These are phyloP conservation scores for Palythoa grandiflora DNA, from an alignment of 92 coral and sea anemone species.

Conservation along the genomic window DNA sequence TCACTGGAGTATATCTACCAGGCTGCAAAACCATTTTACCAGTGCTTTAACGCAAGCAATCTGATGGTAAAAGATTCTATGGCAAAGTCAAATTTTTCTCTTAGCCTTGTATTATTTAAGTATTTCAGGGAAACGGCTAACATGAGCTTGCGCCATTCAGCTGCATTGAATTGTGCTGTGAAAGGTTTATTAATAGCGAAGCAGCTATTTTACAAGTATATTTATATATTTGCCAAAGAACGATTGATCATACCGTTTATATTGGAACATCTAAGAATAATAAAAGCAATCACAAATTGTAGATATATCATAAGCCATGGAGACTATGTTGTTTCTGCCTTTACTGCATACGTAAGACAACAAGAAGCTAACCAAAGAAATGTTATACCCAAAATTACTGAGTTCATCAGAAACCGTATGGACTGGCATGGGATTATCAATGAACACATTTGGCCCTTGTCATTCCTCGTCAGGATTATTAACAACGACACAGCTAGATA, in stretches of 20 bases:
- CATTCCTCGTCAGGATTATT: slow-evolving; percentile 23
- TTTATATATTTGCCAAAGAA: not conserved
- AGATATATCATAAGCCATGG: slow-evolving; percentile 1
- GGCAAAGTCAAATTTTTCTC: too few relatives aligned
- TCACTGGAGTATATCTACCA: too few relatives aligned
- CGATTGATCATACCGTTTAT: not conserved
- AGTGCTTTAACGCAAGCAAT: too few relatives aligned
- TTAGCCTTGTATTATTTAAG: not conserved
- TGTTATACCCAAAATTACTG: not conserved
- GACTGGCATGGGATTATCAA: not conserved
- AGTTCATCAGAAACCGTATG: slow-evolving; percentile 31
- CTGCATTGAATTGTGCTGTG: not conserved
- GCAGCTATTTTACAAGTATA: slow-evolving; percentile 17
- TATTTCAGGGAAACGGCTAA: not conserved
- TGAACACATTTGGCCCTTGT: slow-evolving; percentile 33
- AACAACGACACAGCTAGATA: slow-evolving; percentile 12
- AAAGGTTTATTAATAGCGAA: not conserved
- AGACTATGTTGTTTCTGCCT: not conserved
- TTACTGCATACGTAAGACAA: slow-evolving; percentile 5
- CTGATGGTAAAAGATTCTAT: not conserved
- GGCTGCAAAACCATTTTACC: too few relatives aligned
- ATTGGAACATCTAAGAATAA: not conserved
- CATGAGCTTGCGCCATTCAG: not conserved
- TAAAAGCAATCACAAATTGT: not conserved
- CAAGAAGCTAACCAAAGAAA: not conserved